phyloP scores from a whole-genome alignment of 2,113 vertebrate genomes.

The Beaufortia kweichowensis region DNA sequence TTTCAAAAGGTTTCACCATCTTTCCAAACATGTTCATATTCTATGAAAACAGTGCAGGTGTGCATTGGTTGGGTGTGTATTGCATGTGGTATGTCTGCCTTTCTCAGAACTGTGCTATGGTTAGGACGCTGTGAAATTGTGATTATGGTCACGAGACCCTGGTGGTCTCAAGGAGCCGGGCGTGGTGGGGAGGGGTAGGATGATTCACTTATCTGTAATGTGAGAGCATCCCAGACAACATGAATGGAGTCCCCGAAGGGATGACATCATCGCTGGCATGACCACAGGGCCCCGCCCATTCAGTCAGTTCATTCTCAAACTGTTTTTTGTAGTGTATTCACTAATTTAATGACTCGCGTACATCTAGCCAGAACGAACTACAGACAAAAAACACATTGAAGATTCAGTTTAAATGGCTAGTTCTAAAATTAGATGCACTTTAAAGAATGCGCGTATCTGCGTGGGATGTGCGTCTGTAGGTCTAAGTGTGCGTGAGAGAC shows the following conservation, averaged over 20 bases:
- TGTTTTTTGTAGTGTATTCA: slow-evolving; percentile 25
- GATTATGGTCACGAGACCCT: slow-evolving; percentile 56
- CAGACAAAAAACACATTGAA: slow-evolving; percentile 46
- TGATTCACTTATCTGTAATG: slow-evolving; percentile 73
- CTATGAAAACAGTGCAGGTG: slow-evolving; percentile 4
- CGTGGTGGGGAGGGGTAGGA: slow-evolving; percentile 38
- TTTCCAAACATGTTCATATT: not conserved
- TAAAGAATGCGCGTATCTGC: slow-evolving; percentile 33
- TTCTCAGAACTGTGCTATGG: slow-evolving; percentile 51
- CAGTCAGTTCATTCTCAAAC: slow-evolving; percentile 75
- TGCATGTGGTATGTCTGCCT: slow-evolving; percentile 14
- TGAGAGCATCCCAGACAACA: slow-evolving; percentile 67
- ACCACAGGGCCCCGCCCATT: slow-evolving; percentile 54
- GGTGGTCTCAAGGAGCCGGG: slow-evolving; percentile 47
- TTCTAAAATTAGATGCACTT: slow-evolving; percentile 66
- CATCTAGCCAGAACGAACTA: slow-evolving; percentile 62
- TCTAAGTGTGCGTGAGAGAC: slow-evolving; percentile 46
- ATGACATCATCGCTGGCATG: slow-evolving; percentile 76
- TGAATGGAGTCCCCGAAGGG: slow-evolving; percentile 71
- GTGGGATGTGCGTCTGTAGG: slow-evolving; percentile 40
- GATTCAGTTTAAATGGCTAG: slow-evolving; percentile 53
- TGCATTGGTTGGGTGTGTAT: not conserved
- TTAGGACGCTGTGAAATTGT: slow-evolving; percentile 67
- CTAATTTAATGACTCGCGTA: slow-evolving; percentile 67
- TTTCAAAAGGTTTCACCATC: not conserved